Conservation (phyloP, 1,140 invertebrate genomes). For the Drosophila insularis region DNA sequence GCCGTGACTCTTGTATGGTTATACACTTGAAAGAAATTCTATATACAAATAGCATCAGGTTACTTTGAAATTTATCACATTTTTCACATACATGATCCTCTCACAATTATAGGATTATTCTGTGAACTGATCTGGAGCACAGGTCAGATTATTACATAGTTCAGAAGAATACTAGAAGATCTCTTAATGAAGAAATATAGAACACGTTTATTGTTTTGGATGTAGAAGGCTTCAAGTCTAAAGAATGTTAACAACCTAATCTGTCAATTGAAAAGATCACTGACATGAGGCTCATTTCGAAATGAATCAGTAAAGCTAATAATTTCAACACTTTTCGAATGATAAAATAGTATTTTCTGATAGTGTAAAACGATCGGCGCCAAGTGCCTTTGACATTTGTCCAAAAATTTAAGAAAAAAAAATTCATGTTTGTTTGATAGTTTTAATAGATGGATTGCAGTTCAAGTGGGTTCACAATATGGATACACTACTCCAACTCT, state of each 20-base stretch:
- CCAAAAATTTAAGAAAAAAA: too few relatives aligned
- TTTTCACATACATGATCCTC: background rate
- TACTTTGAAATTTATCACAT: background rate
- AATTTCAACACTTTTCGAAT: background rate
- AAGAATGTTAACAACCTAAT: too few relatives aligned
- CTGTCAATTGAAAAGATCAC: background rate
- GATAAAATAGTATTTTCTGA: background rate
- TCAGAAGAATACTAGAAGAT: too few relatives aligned
- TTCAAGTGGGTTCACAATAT: slow-evolving; percentile 43
- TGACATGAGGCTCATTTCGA: background rate
- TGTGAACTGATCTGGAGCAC: background rate
- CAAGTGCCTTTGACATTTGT: slow-evolving; percentile 65
- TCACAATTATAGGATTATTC: background rate
- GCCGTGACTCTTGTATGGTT: background rate
- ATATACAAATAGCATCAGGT: background rate
- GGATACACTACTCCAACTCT: background rate
- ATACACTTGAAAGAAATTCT: slow-evolving; percentile 7
- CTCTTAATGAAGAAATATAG: too few relatives aligned
- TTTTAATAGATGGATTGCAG: slow-evolving; percentile 16
- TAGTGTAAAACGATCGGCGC: slow-evolving; percentile 41
- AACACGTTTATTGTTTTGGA: too few relatives aligned
- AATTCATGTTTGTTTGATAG: slow-evolving; percentile 24
- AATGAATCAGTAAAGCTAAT: background rate
- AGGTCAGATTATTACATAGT: background rate
- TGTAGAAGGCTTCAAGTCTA: too few relatives aligned